phyloP scores from a whole-genome alignment of 2,888 invertebrate genomes.

The Luperina testacea region DNA sequence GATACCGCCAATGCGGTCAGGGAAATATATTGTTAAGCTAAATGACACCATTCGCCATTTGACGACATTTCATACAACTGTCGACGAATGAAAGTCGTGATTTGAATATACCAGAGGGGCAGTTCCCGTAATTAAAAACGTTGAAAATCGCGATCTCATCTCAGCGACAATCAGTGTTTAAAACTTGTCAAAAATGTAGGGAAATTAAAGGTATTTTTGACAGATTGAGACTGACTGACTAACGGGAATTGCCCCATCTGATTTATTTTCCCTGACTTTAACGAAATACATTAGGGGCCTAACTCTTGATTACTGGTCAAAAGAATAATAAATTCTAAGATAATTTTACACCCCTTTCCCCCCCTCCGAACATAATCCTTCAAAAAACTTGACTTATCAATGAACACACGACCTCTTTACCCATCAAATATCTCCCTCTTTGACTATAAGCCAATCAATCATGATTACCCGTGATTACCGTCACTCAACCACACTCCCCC shows the following conservation, averaged over 20 bases:
- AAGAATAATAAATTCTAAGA: background rate
- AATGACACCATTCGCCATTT: background rate
- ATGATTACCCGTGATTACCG: constrained; percentile 34
- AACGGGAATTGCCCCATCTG: background rate
- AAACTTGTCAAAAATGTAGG: background rate
- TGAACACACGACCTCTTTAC: constrained; percentile 10
- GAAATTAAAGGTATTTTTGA: too few species aligned
- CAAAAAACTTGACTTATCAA: constrained; percentile 24
- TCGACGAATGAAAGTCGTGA: background rate
- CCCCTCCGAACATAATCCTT: background rate
- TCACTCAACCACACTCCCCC: constrained; percentile 15
- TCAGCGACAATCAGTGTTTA: background rate
- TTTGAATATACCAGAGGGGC: background rate
- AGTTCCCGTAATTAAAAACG: background rate
- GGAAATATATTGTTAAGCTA: background rate
- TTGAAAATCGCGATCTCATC: background rate
- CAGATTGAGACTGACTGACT: background rate
- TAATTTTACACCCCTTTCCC: background rate
- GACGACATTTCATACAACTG: background rate
- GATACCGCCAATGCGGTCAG: background rate
- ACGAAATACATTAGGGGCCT: background rate
- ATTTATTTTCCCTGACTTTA: background rate
- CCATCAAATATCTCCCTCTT: constrained; percentile 31
- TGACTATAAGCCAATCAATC: constrained; percentile 47
- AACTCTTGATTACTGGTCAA: background rate